These are phyloP conservation scores for Gavialis gangeticus DNA, from an alignment of 2,113 vertebrate genomes.

Conservation along the genomic window DNA sequence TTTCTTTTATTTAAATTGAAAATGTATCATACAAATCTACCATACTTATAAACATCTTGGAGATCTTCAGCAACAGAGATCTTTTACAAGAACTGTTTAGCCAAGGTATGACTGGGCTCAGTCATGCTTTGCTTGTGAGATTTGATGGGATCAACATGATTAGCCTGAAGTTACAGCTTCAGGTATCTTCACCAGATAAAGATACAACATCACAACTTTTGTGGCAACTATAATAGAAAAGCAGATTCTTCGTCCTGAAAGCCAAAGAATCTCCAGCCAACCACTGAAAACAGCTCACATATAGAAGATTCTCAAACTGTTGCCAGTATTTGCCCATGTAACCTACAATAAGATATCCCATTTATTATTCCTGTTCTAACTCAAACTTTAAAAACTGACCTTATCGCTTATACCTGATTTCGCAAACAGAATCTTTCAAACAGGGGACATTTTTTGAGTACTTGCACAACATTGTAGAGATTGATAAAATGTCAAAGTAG, in stretches of 20 bases:
- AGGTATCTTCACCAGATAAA: not conserved
- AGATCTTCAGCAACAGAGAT: not conserved
- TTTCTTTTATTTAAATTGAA: not conserved
- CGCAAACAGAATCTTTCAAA: too few species aligned
- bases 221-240: not conserved
- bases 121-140: not conserved
- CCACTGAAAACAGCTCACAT: not conserved
- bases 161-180: not conserved
- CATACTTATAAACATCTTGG: not conserved
- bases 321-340: not conserved
- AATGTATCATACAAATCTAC: not conserved
- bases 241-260: not conserved
- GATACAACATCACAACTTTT: not conserved
- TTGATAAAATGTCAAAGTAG: rapidly evolving
- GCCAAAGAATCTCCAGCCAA: not conserved
- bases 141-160: not conserved
- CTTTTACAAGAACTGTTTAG: not conserved
- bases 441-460: too few species aligned
- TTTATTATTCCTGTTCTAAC: not conserved
- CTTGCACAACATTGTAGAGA: not conserved
- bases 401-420: not conserved
- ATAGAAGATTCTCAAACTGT: not conserved
- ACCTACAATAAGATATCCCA: not conserved
- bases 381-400: not conserved
- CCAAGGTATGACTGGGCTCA: too few species aligned